Evolutionary conservation across 2,797 vertebrate genomes (phyloP), one percentile per base, ranked within the genome.

Genomic region (Moxostoma hubbsi): DNA sequence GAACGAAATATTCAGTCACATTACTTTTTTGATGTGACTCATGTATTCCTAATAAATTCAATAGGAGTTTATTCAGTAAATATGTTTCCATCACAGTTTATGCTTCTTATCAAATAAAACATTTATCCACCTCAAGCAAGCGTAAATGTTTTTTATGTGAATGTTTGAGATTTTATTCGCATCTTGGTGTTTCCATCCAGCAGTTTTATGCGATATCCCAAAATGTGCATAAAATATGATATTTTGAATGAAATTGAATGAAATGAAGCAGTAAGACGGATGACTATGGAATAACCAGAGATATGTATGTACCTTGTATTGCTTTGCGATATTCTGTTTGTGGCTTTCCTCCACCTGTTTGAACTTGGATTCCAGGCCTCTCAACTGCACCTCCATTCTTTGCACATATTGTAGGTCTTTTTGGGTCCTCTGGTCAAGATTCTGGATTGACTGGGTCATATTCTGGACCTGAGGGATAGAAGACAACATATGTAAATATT

Each of bases 381-480:
- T 95, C 83, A 99, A 94, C 84, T 98, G 96, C 80, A 94, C 94
- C 89, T 98, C 97, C 97, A 99, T 98, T 87, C 94, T 95, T 90
- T 98, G 97, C 62, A 99, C 97, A 0, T 97, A 98, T 88, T 98
- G 96, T 81, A 98, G 88, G 87, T 98, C 97, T 66, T 95, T 94
- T 83, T 98, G 97, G 7, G 97, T 98, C 78, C 97, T 87, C 90
- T 96, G 95, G 89, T 98, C 96, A 92, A 99, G 88, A 76, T 96
- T 96, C 86, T 97, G 96, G 75, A 98, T 98, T 58, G 97, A 98
- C 83, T 96, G 96, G 74, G 95, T 98, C 96, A 99, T 98, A 85
- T 98, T 98, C 83, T 98, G 97, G 86, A 99, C 97, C 97, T 98
- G 92, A 13, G 87, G 45, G 15, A 76, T 18, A 64, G 18, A 66